A percentile compares a stretch with the other conserved stretches of the same genome.
These are phyloP conservation scores for Frankliniella fusca DNA, from an alignment of 2,888 invertebrate species.

Conservation along the genomic window DNA sequence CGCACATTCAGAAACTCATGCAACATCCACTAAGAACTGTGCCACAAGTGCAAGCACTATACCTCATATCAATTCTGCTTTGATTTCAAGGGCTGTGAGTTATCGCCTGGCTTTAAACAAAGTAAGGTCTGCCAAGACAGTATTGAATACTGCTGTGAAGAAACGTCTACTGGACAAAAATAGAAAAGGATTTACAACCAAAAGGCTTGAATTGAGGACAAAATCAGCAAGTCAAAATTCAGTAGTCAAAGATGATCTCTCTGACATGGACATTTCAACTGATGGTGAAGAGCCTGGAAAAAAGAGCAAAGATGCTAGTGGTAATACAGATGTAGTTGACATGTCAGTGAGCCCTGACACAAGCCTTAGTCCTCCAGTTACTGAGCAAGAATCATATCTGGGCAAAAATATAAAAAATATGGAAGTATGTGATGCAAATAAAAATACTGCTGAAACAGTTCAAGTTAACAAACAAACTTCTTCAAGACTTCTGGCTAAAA, in stretches of 20 bases:
- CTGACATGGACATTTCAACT: constrained; percentile 18
- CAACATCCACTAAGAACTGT: neutral
- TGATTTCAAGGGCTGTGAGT: neutral
- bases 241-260: neutral
- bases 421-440: neutral
- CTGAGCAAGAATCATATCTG: neutral
- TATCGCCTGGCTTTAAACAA: neutral
- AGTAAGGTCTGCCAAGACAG: neutral
- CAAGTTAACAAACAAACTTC: neutral
- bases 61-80: neutral
- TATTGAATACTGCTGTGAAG: neutral
- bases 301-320: neutral
- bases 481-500: neutral
- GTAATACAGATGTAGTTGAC: constrained; percentile 4
- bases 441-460: neutral
- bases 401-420: too few species aligned
- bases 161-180: neutral
- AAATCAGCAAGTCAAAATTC: neutral
- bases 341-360: neutral
- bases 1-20: too few species aligned
- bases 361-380: neutral
- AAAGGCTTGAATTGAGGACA: neutral
- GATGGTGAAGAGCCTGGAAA: neutral
- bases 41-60: neutral
- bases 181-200: neutral